phyloP scores from a whole-genome alignment of 2,113 vertebrate species.

The Hippocampus barbouri region DNA sequence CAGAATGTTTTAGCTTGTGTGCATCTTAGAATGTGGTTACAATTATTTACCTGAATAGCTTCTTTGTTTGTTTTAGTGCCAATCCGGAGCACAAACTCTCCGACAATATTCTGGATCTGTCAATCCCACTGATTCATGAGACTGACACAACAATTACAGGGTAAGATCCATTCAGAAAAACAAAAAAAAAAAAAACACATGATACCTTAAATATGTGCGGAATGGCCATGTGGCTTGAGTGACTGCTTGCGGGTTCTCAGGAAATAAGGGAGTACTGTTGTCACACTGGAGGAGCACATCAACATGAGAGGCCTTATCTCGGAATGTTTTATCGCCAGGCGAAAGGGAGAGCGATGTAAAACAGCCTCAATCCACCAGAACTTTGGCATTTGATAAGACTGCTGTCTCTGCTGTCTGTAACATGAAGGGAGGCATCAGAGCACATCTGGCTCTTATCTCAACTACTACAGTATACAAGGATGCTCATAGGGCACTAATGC shows the following conservation, averaged over 20 bases:
- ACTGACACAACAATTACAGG: constrained; percentile 89
- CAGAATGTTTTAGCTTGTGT: background rate
- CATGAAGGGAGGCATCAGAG: constrained; percentile 31
- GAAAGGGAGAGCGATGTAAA: constrained; percentile 51
- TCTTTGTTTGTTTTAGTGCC: constrained; percentile 71
- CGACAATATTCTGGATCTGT: constrained; percentile 85
- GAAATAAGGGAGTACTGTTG: constrained; percentile 30
- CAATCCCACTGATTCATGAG: constrained; percentile 86
- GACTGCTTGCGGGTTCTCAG: constrained; percentile 23
- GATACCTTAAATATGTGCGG: background rate
- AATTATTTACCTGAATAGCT: background rate
- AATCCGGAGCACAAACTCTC: constrained; percentile 83
- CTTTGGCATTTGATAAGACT: constrained; percentile 58
- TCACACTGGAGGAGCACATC: constrained; percentile 48
- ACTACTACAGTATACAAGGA: constrained; percentile 9
- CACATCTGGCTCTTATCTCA: constrained; percentile 38
- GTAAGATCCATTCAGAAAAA: constrained; percentile 67
- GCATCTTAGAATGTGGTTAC: background rate
- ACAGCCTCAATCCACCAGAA: constrained; percentile 39
- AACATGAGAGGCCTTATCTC: constrained; percentile 62
- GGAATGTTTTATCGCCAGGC: constrained; percentile 43
- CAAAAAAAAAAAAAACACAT: background rate
- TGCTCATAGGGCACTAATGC: background rate
- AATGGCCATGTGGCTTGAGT: constrained; percentile 6
- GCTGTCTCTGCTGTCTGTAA: constrained; percentile 40